Evolutionary conservation across 1,140 invertebrate species (phyloP), one percentile per base, ranked within the genome.

Genomic region (Heliconius eleuchia): DNA sequence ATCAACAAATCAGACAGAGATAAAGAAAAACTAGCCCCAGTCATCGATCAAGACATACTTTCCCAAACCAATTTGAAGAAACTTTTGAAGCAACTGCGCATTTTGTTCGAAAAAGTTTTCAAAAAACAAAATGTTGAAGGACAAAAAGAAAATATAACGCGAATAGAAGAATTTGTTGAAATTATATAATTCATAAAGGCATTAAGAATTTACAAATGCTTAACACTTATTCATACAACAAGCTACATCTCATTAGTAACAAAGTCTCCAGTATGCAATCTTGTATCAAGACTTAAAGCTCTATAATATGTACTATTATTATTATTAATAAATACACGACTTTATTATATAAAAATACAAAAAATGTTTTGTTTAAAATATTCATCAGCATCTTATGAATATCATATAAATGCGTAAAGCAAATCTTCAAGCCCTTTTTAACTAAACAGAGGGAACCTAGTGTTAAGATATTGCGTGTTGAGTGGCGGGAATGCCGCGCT

Each of bases 1-100:
- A 86, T 94, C 27, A 87, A 91, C 76, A 93, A 92, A 80, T 86
- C 90, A 0, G 91, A 93, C 66, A 94, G 93, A 82, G 92, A 94
- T 66, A 92, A 86, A 79, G 92, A 94, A 76, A 94, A 93, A 72
- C 76, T 93, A 77, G 87, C 91, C 11, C 86, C 91, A 1, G 85
- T 93, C 0, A 88, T 87, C 1, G 93, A 94, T 74, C 90, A 93
- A 83, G 92, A 91, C 8, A 86, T 92, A 60, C 79, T 94, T 11
- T 92, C 92, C 0, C 87, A 88, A 52, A 85, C 88, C 16, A 94
- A 94, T 74, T 73, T 94, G 7, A 94, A 92, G 50, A 85, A 89
- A 37, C 91, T 93, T 70, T 72, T 94, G 6, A 94, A 92, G 73
- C 92, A 93, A 81, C 81, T 92, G 5, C 86, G 85, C 76, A 81